Conservation (phyloP, 2,888 invertebrate species). For the Erebia ligea region DNA sequence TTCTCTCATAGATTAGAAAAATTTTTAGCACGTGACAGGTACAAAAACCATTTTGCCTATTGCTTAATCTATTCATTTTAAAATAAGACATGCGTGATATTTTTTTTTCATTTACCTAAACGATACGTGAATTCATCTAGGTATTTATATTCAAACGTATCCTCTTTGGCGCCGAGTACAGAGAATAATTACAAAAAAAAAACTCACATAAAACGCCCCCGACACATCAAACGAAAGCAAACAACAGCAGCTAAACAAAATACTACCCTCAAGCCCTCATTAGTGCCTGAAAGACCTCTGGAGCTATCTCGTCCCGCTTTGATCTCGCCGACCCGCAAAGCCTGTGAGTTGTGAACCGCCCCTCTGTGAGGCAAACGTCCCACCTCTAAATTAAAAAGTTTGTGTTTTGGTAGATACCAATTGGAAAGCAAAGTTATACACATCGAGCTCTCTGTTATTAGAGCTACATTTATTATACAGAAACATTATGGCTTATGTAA, state of each 20-base stretch:
- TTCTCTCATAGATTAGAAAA: no score
- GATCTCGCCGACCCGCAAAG: conserved; percentile 47
- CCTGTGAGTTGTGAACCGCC: conserved; percentile 26
- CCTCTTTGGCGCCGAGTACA: neutral
- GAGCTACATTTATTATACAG: neutral
- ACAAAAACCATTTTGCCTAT: no score
- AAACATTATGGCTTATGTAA: no score
- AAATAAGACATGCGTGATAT: no score
- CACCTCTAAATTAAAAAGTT: conserved; percentile 40
- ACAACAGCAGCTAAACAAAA: conserved; percentile 43
- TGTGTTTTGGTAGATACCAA: conserved; percentile 28
- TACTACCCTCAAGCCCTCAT: conserved; percentile 49
- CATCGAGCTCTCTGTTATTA: neutral
- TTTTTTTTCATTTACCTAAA: no score
- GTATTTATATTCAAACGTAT: neutral
- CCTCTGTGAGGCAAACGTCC: conserved; percentile 14
- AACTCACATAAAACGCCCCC: conserved; percentile 18
- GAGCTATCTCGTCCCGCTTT: conserved; percentile 46
- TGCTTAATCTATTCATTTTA: no score
- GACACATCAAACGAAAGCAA: conserved; percentile 43
- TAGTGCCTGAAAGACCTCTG: conserved; percentile 50
- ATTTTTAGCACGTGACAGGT: no score
- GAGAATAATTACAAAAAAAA: conserved; percentile 19
- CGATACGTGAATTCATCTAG: neutral
- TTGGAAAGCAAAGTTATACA: conserved; percentile 18